Percentiles rank a stretch among this genome's conserved stretches.
These are phyloP conservation scores for Bombus ignitus DNA, from an alignment of 1,140 invertebrate genomes.

Conservation along the genomic window DNA sequence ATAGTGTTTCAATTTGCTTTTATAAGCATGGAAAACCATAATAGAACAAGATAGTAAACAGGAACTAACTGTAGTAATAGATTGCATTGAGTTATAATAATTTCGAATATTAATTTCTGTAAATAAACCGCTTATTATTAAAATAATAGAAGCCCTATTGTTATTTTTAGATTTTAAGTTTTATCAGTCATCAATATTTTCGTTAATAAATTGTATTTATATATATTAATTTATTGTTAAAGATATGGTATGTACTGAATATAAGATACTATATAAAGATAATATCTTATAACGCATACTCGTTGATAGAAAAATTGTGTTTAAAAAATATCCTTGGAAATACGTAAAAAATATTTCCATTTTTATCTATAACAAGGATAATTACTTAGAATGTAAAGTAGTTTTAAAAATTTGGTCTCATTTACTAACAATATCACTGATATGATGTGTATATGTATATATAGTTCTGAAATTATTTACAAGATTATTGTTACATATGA, in stretches of 20 bases:
- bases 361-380: neutral
- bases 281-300: slow-evolving; percentile 12
- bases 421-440: neutral
- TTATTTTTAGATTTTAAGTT: neutral
- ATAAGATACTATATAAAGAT: neutral
- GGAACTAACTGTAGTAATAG: slow-evolving; percentile 18
- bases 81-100: slow-evolving; percentile 4
- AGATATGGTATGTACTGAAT: neutral
- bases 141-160: slow-evolving; percentile 17
- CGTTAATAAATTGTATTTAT: neutral
- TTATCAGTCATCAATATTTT: neutral
- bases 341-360: neutral
- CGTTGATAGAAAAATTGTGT: slow-evolving; percentile 13
- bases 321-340: slow-evolving; percentile 22
- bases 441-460: neutral
- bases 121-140: slow-evolving; percentile 46
- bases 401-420: slow-evolving; percentile 8
- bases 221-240: neutral
- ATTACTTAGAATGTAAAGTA: slow-evolving; percentile 5
- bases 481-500: neutral
- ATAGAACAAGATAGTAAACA: slow-evolving; percentile 17
- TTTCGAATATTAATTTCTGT: slow-evolving; percentile 9
- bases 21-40: slow-evolving; percentile 2
- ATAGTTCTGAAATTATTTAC: slow-evolving; percentile 16
- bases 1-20: neutral